Evolutionary conservation across 2,113 vertebrate species (phyloP), one percentile per base, ranked within the genome.

Genomic region (Puffinus mauretanicus): DNA sequence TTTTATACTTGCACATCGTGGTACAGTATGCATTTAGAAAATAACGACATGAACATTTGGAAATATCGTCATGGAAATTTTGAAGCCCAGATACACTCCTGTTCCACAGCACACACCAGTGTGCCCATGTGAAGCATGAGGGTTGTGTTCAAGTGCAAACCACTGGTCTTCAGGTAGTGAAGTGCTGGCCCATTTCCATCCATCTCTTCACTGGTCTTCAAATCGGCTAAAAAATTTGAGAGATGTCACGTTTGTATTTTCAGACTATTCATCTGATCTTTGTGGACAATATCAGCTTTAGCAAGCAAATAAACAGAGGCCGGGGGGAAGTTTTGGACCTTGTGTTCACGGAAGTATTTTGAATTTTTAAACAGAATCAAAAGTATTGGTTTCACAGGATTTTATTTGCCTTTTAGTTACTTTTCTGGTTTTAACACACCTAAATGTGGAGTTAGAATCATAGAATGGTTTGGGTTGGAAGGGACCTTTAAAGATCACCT

Each of bases 81-180:
- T 67, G 71, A 82, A 61, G 52, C 61, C 36, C 2, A 1, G 36
- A 2, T 55, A 34, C 5, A 8, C 16, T 60, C 62, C 9, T 29
- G 10, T 55, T 54, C 19, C 40, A 5, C 0, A 1, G 18, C 29
- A 30, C 13, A 24, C 1, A 0, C 22, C n/a, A 38, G 14, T 19
- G 26, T 69, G 9, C 21, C 47, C 25, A 18, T 27, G 6, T 57
- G 36, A 64, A 36, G 13, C 3, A 2, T 20, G 25, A 62, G 29
- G 38, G 38, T 32, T 84, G 18, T 24, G 19, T 60, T 75, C 32
- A 62, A 12, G 51, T 78, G 6, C n/a, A 51, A 61, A 4, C 30
- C 7, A 0, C n/a, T 83, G 34, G 57, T 73, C 22, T 80, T 77
- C 21, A 26, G 29, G 10, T 69, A 8, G 9, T 38, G 18, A 77